Percentiles rank a stretch among this genome's conserved stretches.
phyloP scores from a whole-genome alignment of 1,140 invertebrate species.

The Brachionus paranguensis region DNA sequence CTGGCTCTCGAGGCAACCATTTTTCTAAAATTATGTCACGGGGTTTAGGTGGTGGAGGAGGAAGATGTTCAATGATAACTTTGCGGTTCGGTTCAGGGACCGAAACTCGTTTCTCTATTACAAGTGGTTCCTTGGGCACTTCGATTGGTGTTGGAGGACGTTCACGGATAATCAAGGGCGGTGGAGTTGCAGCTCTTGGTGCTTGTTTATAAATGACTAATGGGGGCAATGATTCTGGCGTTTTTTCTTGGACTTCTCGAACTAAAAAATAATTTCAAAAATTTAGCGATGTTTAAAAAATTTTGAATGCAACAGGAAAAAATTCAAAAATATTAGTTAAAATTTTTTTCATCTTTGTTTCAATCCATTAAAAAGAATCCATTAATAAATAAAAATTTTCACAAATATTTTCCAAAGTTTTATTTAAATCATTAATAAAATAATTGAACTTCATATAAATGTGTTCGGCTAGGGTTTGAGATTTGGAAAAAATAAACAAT shows the following conservation, averaged over 20 bases:
- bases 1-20: constrained; percentile 1
- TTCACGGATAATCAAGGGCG: constrained; percentile 4
- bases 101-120: not conserved
- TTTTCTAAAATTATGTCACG: constrained; percentile 27
- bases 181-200: not conserved
- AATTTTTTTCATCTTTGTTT: too few species aligned
- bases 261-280: not conserved
- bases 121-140: not conserved
- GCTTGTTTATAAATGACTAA: constrained; percentile 6
- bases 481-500: too few species aligned
- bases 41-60: not conserved
- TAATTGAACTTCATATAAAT: too few species aligned
- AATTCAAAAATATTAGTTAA: too few species aligned
- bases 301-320: too few species aligned
- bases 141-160: not conserved
- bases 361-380: too few species aligned
- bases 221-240: not conserved
- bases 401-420: too few species aligned
- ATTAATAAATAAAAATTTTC: too few species aligned
- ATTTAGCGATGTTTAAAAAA: too few species aligned
- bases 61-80: constrained; percentile 1
- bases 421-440: too few species aligned
- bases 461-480: too few species aligned
- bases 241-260: constrained; percentile 13
- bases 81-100: not conserved